Conservation (phyloP, 2,113 vertebrate species). For the Mus spicilegus region DNA sequence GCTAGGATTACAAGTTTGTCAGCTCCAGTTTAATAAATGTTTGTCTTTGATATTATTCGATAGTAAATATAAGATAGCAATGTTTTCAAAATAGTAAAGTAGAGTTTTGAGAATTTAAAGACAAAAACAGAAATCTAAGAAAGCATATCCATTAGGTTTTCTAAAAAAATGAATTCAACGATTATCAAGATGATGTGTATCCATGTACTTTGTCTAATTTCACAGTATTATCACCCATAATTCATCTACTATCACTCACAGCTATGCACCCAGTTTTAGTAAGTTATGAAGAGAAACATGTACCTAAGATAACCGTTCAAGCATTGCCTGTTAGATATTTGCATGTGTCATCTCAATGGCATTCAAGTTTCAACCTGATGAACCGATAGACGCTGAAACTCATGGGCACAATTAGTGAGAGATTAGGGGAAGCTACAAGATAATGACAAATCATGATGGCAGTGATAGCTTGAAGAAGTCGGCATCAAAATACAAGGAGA, state of each 20-base stretch:
- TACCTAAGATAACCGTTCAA: constrained; percentile 5
- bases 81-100: not conserved
- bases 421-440: constrained; percentile 58
- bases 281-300: constrained; percentile 18
- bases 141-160: not conserved
- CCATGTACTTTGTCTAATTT: not conserved
- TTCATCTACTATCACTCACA: not conserved
- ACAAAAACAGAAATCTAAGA: not conserved
- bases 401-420: constrained; percentile 9
- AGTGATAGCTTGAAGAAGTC: constrained; percentile 54
- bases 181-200: not conserved
- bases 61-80: not conserved
- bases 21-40: not conserved
- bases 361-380: constrained; percentile 41
- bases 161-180: not conserved
- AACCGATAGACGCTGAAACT: not conserved
- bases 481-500: constrained; percentile 78
- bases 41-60: not conserved
- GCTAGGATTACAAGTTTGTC: not conserved
- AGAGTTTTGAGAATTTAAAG: not conserved
- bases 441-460: constrained; percentile 77
- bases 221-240: not conserved
- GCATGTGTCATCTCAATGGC: not conserved
- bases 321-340: constrained; percentile 33
- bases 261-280: not conserved